A percentile compares a stretch with the other conserved stretches of the same genome.
Conservation (phyloP, 2,888 invertebrate species). For the Sinopyrophorus schimmeli region DNA sequence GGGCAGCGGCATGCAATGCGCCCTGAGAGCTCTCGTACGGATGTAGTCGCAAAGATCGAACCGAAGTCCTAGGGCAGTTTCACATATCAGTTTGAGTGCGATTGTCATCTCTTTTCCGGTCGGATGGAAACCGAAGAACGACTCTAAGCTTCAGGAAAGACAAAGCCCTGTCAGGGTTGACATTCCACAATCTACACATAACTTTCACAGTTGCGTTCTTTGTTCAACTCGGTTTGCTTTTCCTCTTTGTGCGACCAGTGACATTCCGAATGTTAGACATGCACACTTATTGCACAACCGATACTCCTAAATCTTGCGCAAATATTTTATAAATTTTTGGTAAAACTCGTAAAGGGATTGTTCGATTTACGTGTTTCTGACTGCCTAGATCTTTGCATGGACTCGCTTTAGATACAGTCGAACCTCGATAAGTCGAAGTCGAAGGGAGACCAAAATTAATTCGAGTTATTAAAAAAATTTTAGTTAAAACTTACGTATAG, state of each 20-base stretch:
- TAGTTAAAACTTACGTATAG: too few relatives aligned
- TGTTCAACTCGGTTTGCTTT: constrained; percentile 23
- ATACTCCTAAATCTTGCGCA: too few relatives aligned
- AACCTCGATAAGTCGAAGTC: too few relatives aligned
- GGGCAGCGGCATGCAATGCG: constrained; percentile 27
- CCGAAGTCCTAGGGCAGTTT: constrained; percentile 28
- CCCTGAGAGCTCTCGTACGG: constrained; percentile 24
- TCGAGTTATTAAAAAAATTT: too few relatives aligned
- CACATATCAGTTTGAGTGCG: constrained; percentile 30
- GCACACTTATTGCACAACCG: constrained; percentile 7
- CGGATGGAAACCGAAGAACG: constrained; percentile 21
- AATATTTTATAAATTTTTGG: too few relatives aligned
- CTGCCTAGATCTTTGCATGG: too few relatives aligned
- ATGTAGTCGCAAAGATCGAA: constrained; percentile 28
- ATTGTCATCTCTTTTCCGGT: constrained; percentile 32
- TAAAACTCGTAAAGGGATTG: too few relatives aligned
- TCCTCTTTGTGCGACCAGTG: constrained; percentile 23
- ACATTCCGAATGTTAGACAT: constrained; percentile 12
- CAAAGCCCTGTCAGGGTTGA: constrained; percentile 27
- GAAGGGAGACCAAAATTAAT: too few relatives aligned
- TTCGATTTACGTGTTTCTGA: too few relatives aligned
- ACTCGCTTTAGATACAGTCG: too few relatives aligned
- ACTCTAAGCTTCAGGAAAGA: constrained; percentile 21
- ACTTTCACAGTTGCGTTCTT: constrained; percentile 27
- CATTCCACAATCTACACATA: constrained; percentile 31